These are phyloP conservation scores for Habrosyne pyritoides DNA, from an alignment of 2,888 invertebrate genomes.

Conservation along the genomic window DNA sequence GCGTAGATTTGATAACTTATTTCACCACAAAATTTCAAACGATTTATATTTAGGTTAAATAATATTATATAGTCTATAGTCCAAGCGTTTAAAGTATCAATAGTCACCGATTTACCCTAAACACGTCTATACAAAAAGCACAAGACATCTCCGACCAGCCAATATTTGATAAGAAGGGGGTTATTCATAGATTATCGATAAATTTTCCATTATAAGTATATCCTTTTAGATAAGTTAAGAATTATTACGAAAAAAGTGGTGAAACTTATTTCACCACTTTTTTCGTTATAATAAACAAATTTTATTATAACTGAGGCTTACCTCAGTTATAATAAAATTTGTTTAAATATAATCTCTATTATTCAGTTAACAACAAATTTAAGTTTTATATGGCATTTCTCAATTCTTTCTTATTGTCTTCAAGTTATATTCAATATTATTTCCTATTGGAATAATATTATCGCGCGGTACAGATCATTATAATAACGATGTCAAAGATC, in stretches of 20 bases:
- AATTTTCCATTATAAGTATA: too few relatives aligned
- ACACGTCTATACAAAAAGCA: too few relatives aligned
- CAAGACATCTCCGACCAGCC: too few relatives aligned
- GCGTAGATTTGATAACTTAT: background rate
- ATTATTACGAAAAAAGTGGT: background rate
- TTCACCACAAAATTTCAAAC: background rate
- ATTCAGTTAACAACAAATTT: conserved; percentile 31
- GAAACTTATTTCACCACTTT: too few relatives aligned
- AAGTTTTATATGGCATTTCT: conserved; percentile 31
- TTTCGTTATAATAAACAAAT: background rate
- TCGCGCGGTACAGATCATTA: conserved; percentile 4
- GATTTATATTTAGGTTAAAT: too few relatives aligned
- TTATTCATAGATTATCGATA: too few relatives aligned
- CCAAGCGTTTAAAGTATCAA: too few relatives aligned
- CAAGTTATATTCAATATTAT: conserved; percentile 21
- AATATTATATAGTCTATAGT: too few relatives aligned
- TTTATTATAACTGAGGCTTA: conserved; percentile 7
- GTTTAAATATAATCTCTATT: conserved; percentile 15
- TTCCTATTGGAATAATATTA: conserved; percentile 11
- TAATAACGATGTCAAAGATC: background rate
- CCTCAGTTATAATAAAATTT: conserved; percentile 12
- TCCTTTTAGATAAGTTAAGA: too few relatives aligned
- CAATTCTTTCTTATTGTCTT: conserved; percentile 45
- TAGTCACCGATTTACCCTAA: too few relatives aligned
- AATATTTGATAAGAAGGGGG: too few relatives aligned